These are phyloP conservation scores for Melinaea menophilus DNA, from an alignment of 2,888 invertebrate species.

Conservation along the genomic window DNA sequence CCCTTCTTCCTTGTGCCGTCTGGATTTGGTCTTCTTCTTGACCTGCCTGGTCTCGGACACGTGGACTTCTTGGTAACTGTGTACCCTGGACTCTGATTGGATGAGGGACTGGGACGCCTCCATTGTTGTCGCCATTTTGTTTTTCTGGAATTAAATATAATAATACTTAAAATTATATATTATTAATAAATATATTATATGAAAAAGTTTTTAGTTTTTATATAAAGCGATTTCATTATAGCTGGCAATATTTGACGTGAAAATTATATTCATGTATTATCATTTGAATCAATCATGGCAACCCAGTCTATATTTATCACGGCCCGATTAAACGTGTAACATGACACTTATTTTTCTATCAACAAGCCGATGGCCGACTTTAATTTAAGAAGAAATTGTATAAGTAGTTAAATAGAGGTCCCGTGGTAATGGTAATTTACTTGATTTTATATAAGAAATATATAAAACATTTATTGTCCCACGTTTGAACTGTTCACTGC, in stretches of 20 bases:
- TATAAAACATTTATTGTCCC: no score
- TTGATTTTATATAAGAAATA: no score
- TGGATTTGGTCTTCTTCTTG: slow-evolving; percentile 71
- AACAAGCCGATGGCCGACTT: slow-evolving; percentile 11
- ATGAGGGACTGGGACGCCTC: slow-evolving; percentile 67
- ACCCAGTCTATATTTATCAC: slow-evolving; percentile 38
- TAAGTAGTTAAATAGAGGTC: no score
- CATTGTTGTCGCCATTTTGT: slow-evolving; percentile 64
- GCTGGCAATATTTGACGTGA: no score
- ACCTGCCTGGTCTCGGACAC: slow-evolving; percentile 56
- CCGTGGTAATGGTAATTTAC: no score
- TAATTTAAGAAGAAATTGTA: no score
- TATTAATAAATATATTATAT: no score
- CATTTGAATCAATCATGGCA: background rate
- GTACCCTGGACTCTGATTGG: slow-evolving; percentile 60
- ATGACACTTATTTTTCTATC: slow-evolving; percentile 20
- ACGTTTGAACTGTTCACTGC: no score
- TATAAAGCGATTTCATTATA: no score
- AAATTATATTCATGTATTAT: no score
- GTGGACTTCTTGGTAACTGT: slow-evolving; percentile 61
- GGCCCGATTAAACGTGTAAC: slow-evolving; percentile 46
- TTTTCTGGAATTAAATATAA: slow-evolving; percentile 40
- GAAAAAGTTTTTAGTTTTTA: no score
- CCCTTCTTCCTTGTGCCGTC: slow-evolving; percentile 75
- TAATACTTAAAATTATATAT: no score